Base-by-base conservation (phyloP, 2,113 vertebrate genomes). In the Dendropsophus ebraccatus region DNA sequence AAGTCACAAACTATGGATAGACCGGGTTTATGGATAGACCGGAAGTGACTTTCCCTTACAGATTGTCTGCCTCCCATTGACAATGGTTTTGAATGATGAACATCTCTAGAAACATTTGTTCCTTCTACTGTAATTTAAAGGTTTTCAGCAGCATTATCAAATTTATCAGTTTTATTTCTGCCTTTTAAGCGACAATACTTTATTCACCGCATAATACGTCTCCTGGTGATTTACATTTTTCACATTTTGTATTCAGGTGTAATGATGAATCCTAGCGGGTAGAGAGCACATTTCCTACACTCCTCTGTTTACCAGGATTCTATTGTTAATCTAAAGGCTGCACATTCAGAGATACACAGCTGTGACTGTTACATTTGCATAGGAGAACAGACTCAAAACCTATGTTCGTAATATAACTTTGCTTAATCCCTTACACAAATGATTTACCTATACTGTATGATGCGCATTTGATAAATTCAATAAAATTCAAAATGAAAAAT, bases 281-380 rank as follows among this genome's bases (percentile, higher is more conserved):
- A 37, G 28, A 37, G 17, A 35, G 30, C 16, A 23, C 50, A 35
- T 56, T 35, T 47, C 1, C 12, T 19, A n/a, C 41, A 25, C 23
- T n/a, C 23, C 72, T 74, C 72, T 49, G n/a, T 74, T 78, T 78
- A 78, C 54, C 47, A 77, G 16, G 74, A 77, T 77, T 1, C 50
- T 54, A 54, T 77, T 76, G 28, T 77, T 54, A 52, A 77, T 77
- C 5, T 30, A 77, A 56, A 54, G 21, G 7, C 47, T 30, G 4
- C 12, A 52, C 25, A 30, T 28, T 54, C 4, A 76, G 60, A 28
- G 11, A 25, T 50, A 77, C 28, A 32, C 13, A 35, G 30, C 30
- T 37, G 75, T 32, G 21, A 23, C 23, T 32, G n/a, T 49, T 32
- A 7, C 19, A 77, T 56, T 11, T 14, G 54, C 21, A 56, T 23